A percentile compares a stretch with the other conserved stretches of the same genome.
Evolutionary conservation across 2,113 vertebrate genomes (phyloP).

Genomic region (Cisticola juncidis): DNA sequence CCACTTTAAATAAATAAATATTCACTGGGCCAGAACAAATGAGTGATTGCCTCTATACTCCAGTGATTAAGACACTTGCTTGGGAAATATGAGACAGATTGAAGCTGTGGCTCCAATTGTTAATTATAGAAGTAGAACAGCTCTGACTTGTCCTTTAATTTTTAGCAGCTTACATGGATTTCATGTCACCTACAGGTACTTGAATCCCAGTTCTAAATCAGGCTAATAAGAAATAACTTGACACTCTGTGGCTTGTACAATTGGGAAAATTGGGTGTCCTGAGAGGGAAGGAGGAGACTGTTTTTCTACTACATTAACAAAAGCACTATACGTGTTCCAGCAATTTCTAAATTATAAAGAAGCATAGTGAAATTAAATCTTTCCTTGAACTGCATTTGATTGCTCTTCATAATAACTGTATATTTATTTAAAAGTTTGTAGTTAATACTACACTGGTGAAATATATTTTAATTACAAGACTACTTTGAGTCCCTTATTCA

Average conservation of each 20-base stretch:
- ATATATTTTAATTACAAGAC: not conserved
- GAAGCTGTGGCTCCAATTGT: not conserved
- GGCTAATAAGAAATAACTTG: not conserved
- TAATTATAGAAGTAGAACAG: not conserved
- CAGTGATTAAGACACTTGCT: constrained; percentile 8
- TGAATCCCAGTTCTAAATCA: not conserved
- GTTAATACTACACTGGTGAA: not conserved
- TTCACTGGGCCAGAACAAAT: constrained; percentile 43
- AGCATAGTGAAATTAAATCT: not conserved
- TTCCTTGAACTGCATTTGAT: not conserved
- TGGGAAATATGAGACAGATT: constrained; percentile 1
- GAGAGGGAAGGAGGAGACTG: not conserved
- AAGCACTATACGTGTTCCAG: not conserved
- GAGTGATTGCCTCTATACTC: constrained; percentile 25
- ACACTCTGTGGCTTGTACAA: not conserved
- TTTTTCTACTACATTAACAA: not conserved
- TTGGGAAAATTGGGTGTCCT: not conserved
- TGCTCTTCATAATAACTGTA: not conserved
- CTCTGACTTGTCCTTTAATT: not conserved
- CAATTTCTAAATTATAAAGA: not conserved
- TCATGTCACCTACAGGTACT: not conserved
- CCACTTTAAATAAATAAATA: constrained; percentile 62
- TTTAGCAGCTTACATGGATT: not conserved
- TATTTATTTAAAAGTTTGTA: not conserved
- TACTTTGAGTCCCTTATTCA: not conserved